phyloP scores from a whole-genome alignment of 2,113 vertebrate genomes.

The Sinocyclocheilus rhinocerous region DNA sequence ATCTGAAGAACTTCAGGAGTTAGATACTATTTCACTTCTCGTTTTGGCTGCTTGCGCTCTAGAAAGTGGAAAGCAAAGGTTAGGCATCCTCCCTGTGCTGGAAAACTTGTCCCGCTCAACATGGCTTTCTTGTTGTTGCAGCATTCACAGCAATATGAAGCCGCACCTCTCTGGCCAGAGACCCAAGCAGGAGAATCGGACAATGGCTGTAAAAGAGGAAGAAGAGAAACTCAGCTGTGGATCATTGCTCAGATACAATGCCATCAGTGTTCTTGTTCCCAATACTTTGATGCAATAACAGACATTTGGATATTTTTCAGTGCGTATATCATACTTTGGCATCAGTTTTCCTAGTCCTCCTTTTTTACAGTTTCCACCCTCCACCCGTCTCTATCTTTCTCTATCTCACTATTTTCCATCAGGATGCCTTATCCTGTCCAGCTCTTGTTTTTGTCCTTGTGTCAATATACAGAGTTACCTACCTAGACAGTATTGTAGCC shows the following conservation, averaged over 20 bases:
- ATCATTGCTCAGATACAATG: not conserved
- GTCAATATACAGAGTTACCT: not conserved
- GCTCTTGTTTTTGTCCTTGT: not conserved
- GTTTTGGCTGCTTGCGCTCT: not conserved
- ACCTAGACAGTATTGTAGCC: no score
- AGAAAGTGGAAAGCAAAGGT: not conserved
- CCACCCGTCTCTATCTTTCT: slow-evolving; percentile 4
- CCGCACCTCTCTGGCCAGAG: slow-evolving; percentile 54
- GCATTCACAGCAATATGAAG: not conserved
- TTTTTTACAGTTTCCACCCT: slow-evolving; percentile 16
- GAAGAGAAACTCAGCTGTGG: slow-evolving; percentile 50
- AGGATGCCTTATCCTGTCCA: slow-evolving; percentile 10
- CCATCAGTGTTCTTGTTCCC: not conserved
- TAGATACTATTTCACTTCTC: slow-evolving; percentile 38
- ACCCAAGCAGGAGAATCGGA: slow-evolving; percentile 59
- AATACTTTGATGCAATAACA: slow-evolving; percentile 10
- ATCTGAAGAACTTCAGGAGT: slow-evolving; percentile 59
- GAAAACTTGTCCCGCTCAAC: not conserved
- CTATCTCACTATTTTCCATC: slow-evolving; percentile 8
- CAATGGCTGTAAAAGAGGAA: slow-evolving; percentile 51
- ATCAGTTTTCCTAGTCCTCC: not conserved
- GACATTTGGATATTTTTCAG: slow-evolving; percentile 4
- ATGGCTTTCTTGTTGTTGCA: slow-evolving; percentile 4
- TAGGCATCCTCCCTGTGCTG: not conserved
- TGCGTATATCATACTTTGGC: not conserved